Evolutionary conservation across 2,113 vertebrate species (phyloP), one percentile per base, ranked within the genome.

Genomic region (Stegastes partitus): DNA sequence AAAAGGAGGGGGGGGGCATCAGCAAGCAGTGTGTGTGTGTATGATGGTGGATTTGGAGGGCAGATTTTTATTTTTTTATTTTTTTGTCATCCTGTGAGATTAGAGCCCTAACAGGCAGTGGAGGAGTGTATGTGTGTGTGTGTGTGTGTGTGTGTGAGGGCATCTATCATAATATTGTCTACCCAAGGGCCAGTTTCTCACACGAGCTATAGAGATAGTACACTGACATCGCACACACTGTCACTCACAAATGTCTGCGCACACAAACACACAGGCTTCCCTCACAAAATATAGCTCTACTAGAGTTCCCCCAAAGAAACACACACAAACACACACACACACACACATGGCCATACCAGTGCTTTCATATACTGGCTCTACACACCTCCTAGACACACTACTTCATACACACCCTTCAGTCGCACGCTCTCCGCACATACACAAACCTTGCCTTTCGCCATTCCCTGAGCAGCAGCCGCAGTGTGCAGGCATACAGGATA

Each of bases 81-180:
- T 82, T 84, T 84, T 67, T 68, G 64, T 72, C 80, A 75, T 85
- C 70, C 55, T 82, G 74, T 68, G 79, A 79, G 75, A 86, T 63
- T 65, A 70, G 69, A 83, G 59, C 67, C 74, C 82, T 62, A 90
- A 85, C 83, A 91, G 88, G 85, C 87, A 91, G 88, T 90, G 84
- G 81, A 72, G 84, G 83, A 77, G 74, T 82, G 79, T n/a, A n/a
- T n/a, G n/a, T n/a, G n/a, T n/a, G n/a, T n/a, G n/a, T n/a, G n/a
- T n/a, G n/a, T n/a, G n/a, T n/a, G n/a, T n/a, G 80, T 84, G 82
- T 81, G 79, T 81, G 66, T 61, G 84, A 88, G 85, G 85, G 90
- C 91, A 93, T 93, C 91, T 84, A 90, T 93, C 91, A 93, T 87
- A 84, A 84, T 88, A 86, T 87, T 89, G 88, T 90, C 82, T 82